Percentiles rank a stretch among this genome's conserved stretches.
These are phyloP conservation scores for Nyctibius bracteatus DNA, from an alignment of 2,113 vertebrate genomes.

Conservation along the genomic window DNA sequence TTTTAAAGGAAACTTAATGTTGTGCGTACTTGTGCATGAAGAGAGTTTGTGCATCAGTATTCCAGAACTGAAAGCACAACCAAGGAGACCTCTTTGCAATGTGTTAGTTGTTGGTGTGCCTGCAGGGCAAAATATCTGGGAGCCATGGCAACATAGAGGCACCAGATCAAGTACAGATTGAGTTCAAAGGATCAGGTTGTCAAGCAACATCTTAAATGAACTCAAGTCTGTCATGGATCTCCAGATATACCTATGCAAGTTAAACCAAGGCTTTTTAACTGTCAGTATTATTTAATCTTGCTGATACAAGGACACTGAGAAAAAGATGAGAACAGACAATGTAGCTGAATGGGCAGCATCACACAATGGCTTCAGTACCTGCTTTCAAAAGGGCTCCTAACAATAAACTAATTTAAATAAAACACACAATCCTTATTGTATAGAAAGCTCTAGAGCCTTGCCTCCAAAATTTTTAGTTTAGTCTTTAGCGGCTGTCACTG, in stretches of 20 bases:
- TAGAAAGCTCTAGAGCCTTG: background rate
- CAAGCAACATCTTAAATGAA: background rate
- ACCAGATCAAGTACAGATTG: background rate
- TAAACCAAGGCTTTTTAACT: background rate
- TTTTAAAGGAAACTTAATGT: background rate
- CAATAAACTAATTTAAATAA: background rate
- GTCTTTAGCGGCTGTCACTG: background rate
- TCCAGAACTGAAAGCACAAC: background rate
- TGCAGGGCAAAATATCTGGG: background rate
- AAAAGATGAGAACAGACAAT: background rate
- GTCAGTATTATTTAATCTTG: background rate
- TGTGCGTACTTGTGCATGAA: background rate
- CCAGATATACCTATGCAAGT: background rate
- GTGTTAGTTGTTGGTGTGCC: background rate
- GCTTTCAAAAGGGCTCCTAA: background rate
- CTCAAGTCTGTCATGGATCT: background rate
- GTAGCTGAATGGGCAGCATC: background rate
- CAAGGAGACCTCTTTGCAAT: background rate
- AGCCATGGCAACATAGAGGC: background rate
- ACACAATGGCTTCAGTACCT: background rate
- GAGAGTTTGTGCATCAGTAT: background rate
- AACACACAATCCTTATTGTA: background rate
- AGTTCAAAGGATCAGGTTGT: constrained; percentile 21
- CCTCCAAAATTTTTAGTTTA: background rate
- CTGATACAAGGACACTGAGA: background rate